phyloP scores from a whole-genome alignment of 2,888 invertebrate species.

The Dorcus parallelipipedus region DNA sequence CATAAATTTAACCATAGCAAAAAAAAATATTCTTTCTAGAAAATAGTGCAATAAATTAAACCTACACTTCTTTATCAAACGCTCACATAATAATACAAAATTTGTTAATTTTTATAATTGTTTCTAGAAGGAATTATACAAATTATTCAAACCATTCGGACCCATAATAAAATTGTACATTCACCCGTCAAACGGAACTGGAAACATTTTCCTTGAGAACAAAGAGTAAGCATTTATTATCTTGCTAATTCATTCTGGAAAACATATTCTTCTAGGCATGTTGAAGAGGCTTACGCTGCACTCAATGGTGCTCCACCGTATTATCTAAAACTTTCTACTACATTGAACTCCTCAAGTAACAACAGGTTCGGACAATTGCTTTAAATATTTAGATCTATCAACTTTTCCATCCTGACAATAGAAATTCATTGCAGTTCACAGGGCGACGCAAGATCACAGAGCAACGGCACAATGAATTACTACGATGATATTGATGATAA shows the following conservation, averaged over 20 bases:
- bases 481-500: neutral
- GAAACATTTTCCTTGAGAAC: conserved; percentile 26
- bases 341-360: neutral
- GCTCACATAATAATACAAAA: no score
- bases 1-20: no score
- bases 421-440: neutral
- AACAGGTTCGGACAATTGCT: no score
- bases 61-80: no score
- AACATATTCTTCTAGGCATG: conserved; percentile 6
- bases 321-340: neutral
- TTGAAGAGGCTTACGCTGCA: neutral
- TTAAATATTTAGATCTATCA: neutral
- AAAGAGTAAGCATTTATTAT: conserved; percentile 24
- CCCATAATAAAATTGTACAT: conserved; percentile 27
- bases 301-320: conserved; percentile 2
- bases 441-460: neutral
- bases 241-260: neutral
- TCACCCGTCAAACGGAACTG: conserved; percentile 13
- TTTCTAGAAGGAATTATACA: conserved; percentile 8
- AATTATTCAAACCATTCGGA: conserved; percentile 27
- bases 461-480: conserved; percentile 1
- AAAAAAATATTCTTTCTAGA: no score
- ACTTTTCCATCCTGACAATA: neutral
- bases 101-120: no score
- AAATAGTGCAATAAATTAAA: no score